Base-by-base conservation (phyloP, 2,888 invertebrate genomes). In the Myathropa florea region DNA sequence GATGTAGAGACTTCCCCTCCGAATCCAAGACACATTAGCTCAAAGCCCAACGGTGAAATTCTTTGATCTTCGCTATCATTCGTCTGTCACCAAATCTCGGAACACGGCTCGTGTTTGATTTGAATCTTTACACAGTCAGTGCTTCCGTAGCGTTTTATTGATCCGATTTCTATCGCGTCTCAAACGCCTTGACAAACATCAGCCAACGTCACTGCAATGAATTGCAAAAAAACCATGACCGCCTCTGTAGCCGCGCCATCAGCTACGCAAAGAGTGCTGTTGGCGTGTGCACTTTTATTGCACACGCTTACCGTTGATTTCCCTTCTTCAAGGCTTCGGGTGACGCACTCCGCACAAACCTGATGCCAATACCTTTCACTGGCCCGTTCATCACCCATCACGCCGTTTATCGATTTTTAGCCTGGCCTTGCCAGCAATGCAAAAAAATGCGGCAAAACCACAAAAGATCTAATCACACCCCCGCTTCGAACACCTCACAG, bases 261-360 rank as follows among this genome's bases (percentile, higher is more conserved):
- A 46, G 18, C 7, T 4, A 7, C 4, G n/a, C 46, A 46, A 46
- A 46, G 9, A n/a, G 46, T 18, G 18, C 18, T 18, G 18, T 23
- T 61, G 7, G 30, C 63, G 30, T 53, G 33, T 72, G 12, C 72
- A 63, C 21, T 33, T 63, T 53, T 33, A 33, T 46, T 64, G 53
- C 24, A 55, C 55, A 71, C 60, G 39, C 39, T 39, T 60, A 33
- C 28, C 33, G 36, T 33, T 68, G 30, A 9, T 57, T 68, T 33
- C 57, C 33, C 57, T 68, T 57, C 46, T 18, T 18, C 46, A 76
- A 60, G 60, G 67, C 60, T 76, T 61, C 18, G 53, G 26, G 24
- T 76, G 76, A 76, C 76, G 60, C 67, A 76, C 67, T 46, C 18
- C 60, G 7, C 46, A 46, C 14, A 76, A 76, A 76, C 65, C 46